phyloP scores from a whole-genome alignment of 2,113 vertebrate genomes.

The Manacus vitellinus region DNA sequence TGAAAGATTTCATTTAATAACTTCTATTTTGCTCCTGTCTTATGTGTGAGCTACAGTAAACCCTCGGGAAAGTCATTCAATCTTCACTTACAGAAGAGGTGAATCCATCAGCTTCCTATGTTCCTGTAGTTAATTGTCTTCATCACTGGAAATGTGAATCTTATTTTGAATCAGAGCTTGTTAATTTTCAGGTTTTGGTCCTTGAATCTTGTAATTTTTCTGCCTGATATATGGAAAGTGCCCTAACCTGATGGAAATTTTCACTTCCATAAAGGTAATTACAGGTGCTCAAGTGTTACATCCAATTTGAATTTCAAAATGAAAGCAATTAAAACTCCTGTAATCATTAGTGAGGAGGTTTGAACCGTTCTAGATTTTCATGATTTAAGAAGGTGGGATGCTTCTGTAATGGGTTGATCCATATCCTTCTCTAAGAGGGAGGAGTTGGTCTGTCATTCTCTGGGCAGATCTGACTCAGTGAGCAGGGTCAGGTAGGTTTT shows the following conservation, averaged over 20 bases:
- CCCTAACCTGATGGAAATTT: not conserved
- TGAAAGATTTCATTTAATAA: not conserved
- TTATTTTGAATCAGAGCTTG: not conserved
- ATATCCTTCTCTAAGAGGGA: not conserved
- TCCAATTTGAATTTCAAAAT: constrained; percentile 18
- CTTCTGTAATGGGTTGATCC: not conserved
- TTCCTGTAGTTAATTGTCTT: not conserved
- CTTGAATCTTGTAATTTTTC: not conserved
- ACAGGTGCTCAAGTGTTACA: not conserved
- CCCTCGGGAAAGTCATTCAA: not conserved
- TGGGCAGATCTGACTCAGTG: not conserved
- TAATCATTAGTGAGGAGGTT: not conserved
- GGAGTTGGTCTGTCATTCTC: not conserved
- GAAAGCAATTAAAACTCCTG: not conserved
- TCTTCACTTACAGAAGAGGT: not conserved
- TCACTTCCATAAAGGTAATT: not conserved
- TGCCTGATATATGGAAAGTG: not conserved
- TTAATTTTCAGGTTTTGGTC: not conserved
- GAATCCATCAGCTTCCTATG: not conserved
- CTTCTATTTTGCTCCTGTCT: not conserved
- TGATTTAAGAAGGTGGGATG: not conserved
- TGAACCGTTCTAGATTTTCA: not conserved
- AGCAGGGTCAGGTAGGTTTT: not conserved
- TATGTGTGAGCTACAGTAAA: not conserved
- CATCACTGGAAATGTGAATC: not conserved